Evolutionary conservation across 2,797 vertebrate species (phyloP).

Genomic region (Garrulus glandarius): DNA sequence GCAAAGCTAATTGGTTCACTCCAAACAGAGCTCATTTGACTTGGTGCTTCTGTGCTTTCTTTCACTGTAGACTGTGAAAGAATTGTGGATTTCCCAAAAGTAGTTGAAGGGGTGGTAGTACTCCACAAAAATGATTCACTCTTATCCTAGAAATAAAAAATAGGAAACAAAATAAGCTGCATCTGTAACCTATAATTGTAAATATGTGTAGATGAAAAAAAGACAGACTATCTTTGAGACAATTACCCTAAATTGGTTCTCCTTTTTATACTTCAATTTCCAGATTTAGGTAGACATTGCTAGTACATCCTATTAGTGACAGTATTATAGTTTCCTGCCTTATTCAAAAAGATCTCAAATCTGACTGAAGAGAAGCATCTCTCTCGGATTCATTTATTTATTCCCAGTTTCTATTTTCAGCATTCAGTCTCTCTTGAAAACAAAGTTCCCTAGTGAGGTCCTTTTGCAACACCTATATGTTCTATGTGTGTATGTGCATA

Average conservation of each 20-base stretch:
- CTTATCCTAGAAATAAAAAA: slow-evolving; percentile 82
- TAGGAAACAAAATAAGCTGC: neutral
- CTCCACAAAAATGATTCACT: slow-evolving; percentile 91
- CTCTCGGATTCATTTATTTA: neutral
- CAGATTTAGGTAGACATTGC: neutral
- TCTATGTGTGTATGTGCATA: neutral
- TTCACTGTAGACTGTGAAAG: slow-evolving; percentile 63
- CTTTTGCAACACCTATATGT: neutral
- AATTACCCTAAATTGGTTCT: neutral
- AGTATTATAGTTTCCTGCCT: neutral
- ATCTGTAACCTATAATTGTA: neutral
- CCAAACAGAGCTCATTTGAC: slow-evolving; percentile 85
- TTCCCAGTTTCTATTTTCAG: neutral
- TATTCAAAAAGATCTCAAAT: neutral
- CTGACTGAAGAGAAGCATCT: neutral
- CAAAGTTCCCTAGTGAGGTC: neutral
- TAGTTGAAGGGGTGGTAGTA: slow-evolving; percentile 83
- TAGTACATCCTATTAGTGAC: neutral
- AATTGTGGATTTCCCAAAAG: slow-evolving; percentile 74
- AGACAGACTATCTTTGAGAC: neutral
- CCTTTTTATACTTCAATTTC: neutral
- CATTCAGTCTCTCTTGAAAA: neutral
- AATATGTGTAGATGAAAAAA: neutral
- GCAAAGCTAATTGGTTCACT: slow-evolving; percentile 89
- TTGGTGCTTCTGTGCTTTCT: slow-evolving; percentile 68